Evolutionary conservation across 2,797 vertebrate genomes (phyloP), one percentile per base, ranked within the genome.

Genomic region (Gobio occitaniae): DNA sequence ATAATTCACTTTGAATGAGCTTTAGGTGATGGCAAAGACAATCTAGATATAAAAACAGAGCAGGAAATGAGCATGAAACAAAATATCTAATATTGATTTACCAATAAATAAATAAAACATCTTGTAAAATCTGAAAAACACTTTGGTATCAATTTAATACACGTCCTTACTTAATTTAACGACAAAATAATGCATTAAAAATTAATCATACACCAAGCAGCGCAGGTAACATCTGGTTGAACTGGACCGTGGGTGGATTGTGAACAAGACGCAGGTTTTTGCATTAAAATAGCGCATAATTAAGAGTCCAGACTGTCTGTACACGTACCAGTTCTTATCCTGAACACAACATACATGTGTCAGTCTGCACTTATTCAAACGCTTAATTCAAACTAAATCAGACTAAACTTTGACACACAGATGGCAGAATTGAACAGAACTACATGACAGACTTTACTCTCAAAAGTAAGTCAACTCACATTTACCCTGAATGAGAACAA

Each of bases 321-420:
- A 12, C 19, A 41, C 52, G 66, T 56, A 59, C 25, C 47, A 25
- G 19, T 41, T 77, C 50, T 77, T 13, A 41, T 15, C 10, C 29
- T 12, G 50, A 36, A 36, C 47, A 50, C 32, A 32, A 32, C 32
- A 32, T 32, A 32, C 56, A 74, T 13, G 74, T 50, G 70, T 82
- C 70, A 82, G 32, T 38, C 56, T 75, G 56, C 61, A 17, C 44
- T 65, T 48, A 65, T 48, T 48, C 65, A 66, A 25, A 13, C n/a
- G 38, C 54, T 4, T 48, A 32, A 59, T 48, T 65, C 21, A 47
- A 65, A 65, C 56, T 16, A 36, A 74, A 59, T 74, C 59, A 59
- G 16, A 71, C 6, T 47, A 32, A 71, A 63, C 25, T 38, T 65
- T 38, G 70, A 66, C 47, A 75, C 70, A 65, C 70, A 83, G 59